Percentiles rank a stretch among this genome's conserved stretches.
phyloP scores from a whole-genome alignment of 2,113 vertebrate genomes.

The Micronycteris hirsuta region DNA sequence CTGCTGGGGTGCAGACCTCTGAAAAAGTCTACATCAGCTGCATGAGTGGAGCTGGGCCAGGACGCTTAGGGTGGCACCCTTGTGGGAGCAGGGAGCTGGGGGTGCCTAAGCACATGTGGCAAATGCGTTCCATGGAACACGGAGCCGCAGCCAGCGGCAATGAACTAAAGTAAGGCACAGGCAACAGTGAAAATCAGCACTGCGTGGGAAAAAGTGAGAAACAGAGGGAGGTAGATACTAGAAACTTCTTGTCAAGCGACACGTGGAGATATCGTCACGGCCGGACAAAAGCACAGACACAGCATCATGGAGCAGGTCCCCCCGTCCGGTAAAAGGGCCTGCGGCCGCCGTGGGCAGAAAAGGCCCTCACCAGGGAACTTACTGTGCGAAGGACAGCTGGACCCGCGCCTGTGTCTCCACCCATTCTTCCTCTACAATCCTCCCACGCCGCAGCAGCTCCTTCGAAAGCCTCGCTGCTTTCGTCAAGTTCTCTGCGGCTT shows the following conservation, averaged over 20 bases:
- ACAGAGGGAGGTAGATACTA: not conserved
- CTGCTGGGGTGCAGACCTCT: not conserved
- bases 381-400: slow-evolving; percentile 63
- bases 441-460: slow-evolving; percentile 56
- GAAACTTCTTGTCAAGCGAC: not conserved
- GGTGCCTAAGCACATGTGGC: not conserved
- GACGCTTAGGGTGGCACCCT: accelerated
- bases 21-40: not conserved
- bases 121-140: not conserved
- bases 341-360: accelerated
- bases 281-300: not conserved
- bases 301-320: not conserved
- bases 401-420: slow-evolving; percentile 35
- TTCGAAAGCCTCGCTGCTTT: slow-evolving; percentile 62
- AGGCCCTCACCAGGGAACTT: not conserved
- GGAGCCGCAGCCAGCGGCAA: not conserved
- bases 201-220: not conserved
- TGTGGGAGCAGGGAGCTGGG: not conserved
- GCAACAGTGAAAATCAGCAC: not conserved
- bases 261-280: not conserved
- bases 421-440: slow-evolving; percentile 66
- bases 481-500: slow-evolving; percentile 55
- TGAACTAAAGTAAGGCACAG: not conserved
- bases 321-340: not conserved
- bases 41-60: not conserved